Evolutionary conservation across 2,113 vertebrate species (phyloP), one percentile per base, ranked within the genome.

Genomic region (Lutjanus erythropterus): DNA sequence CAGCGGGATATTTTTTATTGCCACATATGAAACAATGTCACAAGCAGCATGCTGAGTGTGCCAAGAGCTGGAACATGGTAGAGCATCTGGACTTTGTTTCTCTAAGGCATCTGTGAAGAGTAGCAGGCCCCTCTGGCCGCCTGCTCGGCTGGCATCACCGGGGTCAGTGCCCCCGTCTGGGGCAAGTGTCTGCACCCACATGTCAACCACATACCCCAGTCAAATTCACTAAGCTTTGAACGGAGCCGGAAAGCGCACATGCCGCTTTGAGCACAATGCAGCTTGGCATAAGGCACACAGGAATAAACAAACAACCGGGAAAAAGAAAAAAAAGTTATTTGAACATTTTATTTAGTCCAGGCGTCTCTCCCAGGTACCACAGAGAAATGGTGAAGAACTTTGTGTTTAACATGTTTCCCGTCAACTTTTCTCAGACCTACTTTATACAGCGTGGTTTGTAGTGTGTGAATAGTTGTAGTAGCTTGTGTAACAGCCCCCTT

Each of bases 171-270:
- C 77, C 89, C 67, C 80, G 71, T 92, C 88, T 86, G 75, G 87
- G 80, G 83, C 87, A 66, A 86, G 88, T 90, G 94, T 91, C 88
- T 84, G 80, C 87, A 80, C 84, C 88, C 84, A 78, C 90, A 87
- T 92, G 86, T 91, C 88, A 88, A 83, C 80, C 71, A 69, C 31
- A 71, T 55, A 82, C 78, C 76, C 71, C 83, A 93, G 90, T 95
- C 94, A 89, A 76, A 86, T 85, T 80, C 74, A 83, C 89, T 94
- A 85, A 93, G 86, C 75, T 83, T 81, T 80, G 80, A 92, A 84
- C 29, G n/a, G 55, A 83, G 83, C 88, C 78, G 21, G 52, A 49
- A 81, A 92, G 83, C 75, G 35, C 68, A 71, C 78, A 75, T 27
- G 73, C 76, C 18, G 71, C 46, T 88, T 85, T 91, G 87, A 90